Evolutionary conservation across 2,888 invertebrate species (phyloP), one percentile per base, ranked within the genome.

Genomic region (Hipparchia semele): DNA sequence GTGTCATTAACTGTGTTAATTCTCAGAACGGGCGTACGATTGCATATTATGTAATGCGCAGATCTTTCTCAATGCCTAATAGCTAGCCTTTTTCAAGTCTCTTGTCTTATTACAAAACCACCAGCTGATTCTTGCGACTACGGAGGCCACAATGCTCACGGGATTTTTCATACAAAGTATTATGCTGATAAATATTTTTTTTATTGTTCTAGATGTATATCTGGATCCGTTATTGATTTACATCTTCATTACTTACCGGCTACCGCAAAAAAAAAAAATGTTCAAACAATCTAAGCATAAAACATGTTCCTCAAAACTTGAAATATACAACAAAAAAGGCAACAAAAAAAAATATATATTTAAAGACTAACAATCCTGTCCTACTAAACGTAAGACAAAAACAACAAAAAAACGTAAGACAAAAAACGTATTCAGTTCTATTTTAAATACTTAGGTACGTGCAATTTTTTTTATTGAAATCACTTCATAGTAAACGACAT

Each of bases 1-100:
- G 7, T 56, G 45, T 6, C 39, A 54, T 64, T 64, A 61, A 54
- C 60, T 61, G 70, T 70, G 70, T 64, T 70, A 70, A 70, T 70
- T 70, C 70, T 46, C 70, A 33, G 70, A 70, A 64, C 62, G 53
- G 62, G 62, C 70, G 56, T 70, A 70, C 70, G 70, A 70, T 70
- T 62, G 70, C 69, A 53, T 56, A 46, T 70, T 70, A 70, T 64
- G 70, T 56, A 64, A 70, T 8, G 62, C 64, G 56, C 51, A 61
- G 61, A 70, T 70, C 62, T 70, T 70, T 70, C 69, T 61, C 62
- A 70, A 70, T 54, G 61, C 45, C 45, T 65, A 70, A 56, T 74
- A 73, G 61, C 56, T 66, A 49, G 73, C 45, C 65, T 71, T 66
- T 66, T 66, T 53, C 65, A 66, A 66, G 70, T 46, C 23, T 54